These are phyloP conservation scores for Spilosoma lubricipeda DNA, from an alignment of 2,888 invertebrate genomes.

Conservation along the genomic window DNA sequence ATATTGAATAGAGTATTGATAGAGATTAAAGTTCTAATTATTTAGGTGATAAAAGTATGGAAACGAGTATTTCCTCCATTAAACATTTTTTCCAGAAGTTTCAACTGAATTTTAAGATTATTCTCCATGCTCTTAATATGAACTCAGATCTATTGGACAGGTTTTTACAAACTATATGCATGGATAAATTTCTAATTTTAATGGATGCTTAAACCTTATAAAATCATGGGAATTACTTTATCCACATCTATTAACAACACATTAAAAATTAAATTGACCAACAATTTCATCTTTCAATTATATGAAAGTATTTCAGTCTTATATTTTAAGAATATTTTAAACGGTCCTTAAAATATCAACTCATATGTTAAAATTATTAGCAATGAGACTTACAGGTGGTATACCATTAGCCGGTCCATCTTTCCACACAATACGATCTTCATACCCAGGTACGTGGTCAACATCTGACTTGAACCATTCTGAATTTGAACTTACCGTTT, in stretches of 20 bases:
- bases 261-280: no score
- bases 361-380: background rate
- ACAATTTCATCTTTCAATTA: background rate
- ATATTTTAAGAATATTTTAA: background rate
- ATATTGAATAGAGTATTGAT: no score
- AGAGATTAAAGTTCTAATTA: background rate
- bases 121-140: background rate
- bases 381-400: slow-evolving; percentile 48
- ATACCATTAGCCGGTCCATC: slow-evolving; percentile 71
- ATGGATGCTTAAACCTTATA: no score
- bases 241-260: no score
- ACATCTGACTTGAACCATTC: slow-evolving; percentile 91
- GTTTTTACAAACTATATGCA: background rate
- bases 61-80: background rate
- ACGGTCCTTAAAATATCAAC: background rate
- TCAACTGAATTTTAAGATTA: background rate
- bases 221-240: no score
- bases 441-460: slow-evolving; percentile 85
- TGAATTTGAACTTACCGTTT: slow-evolving; percentile 89
- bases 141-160: background rate
- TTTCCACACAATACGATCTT: slow-evolving; percentile 91
- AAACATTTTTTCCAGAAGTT: background rate
- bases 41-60: background rate
- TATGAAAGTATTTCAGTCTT: background rate
- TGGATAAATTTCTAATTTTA: background rate